phyloP scores from a whole-genome alignment of 2,113 vertebrate species.

The Patagioenas fasciata region DNA sequence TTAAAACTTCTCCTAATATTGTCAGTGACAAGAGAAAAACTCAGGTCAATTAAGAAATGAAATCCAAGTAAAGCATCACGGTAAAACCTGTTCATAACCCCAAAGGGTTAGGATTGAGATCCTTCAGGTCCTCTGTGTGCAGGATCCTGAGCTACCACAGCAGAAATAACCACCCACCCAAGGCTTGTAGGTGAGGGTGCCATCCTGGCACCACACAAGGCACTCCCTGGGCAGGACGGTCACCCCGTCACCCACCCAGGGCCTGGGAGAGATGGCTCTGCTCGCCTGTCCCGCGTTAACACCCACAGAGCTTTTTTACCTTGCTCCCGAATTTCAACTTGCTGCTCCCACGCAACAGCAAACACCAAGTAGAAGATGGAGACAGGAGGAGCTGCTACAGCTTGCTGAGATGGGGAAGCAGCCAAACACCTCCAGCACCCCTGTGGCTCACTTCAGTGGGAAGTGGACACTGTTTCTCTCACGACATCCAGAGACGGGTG shows the following conservation, averaged over 20 bases:
- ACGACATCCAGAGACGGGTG: neutral
- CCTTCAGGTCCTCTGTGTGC: neutral
- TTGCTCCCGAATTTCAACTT: neutral
- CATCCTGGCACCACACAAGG: neutral
- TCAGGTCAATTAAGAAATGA: neutral
- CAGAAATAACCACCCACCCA: neutral
- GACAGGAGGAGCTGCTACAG: neutral
- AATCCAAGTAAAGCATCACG: neutral
- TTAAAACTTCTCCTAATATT: neutral
- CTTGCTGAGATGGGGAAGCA: neutral
- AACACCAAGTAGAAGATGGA: neutral
- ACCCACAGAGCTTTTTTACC: neutral
- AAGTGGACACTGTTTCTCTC: neutral
- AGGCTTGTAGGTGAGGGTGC: neutral
- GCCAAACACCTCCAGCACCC: neutral
- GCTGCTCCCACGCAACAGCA: neutral
- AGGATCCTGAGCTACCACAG: neutral
- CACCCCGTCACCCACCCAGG: neutral
- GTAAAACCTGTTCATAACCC: fast-evolving
- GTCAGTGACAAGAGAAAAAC: neutral
- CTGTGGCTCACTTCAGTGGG: neutral
- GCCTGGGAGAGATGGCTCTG: neutral
- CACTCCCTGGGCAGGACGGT: fast-evolving
- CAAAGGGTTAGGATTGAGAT: neutral
- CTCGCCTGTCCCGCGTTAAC: fast-evolving